Conservation (phyloP, 2,113 vertebrate genomes). For the Cyphomyrus plagiostoma region DNA sequence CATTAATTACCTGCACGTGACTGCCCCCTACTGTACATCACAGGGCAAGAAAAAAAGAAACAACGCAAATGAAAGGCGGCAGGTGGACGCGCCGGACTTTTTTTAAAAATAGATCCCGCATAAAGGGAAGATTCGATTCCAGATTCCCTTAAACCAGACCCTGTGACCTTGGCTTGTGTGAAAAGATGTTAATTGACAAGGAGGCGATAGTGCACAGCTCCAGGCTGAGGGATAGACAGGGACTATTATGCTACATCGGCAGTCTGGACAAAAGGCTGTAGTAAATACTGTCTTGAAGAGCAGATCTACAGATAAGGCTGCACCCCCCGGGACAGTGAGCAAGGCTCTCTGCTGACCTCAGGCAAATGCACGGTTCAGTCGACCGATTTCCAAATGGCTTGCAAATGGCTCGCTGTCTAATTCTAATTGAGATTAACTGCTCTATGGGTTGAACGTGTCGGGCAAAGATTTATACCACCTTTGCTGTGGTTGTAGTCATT, state of each 20-base stretch:
- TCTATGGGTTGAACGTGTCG: slow-evolving; percentile 8
- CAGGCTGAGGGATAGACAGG: neutral
- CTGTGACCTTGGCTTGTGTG: slow-evolving; percentile 5
- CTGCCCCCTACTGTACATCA: slow-evolving; percentile 18
- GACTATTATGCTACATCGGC: neutral
- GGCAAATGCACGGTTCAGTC: neutral
- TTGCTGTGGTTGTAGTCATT: slow-evolving; percentile 17
- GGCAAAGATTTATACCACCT: slow-evolving; percentile 19
- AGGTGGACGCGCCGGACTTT: neutral
- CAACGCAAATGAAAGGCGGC: neutral
- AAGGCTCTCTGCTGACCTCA: slow-evolving; percentile 9
- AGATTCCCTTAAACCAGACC: neutral
- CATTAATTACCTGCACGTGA: neutral
- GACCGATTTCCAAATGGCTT: slow-evolving; percentile 7
- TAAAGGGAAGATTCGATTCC: neutral
- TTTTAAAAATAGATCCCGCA: neutral
- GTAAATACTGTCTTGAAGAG: slow-evolving; percentile 14
- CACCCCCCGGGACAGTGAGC: neutral
- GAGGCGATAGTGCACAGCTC: neutral
- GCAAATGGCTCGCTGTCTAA: slow-evolving; percentile 12
- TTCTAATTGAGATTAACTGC: slow-evolving; percentile 24
- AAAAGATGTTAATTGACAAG: neutral
- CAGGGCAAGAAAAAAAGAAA: neutral
- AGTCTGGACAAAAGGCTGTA: neutral
- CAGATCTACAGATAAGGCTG: neutral